phyloP scores from a whole-genome alignment of 2,888 invertebrate species.

The Schrankia costaestrigalis region DNA sequence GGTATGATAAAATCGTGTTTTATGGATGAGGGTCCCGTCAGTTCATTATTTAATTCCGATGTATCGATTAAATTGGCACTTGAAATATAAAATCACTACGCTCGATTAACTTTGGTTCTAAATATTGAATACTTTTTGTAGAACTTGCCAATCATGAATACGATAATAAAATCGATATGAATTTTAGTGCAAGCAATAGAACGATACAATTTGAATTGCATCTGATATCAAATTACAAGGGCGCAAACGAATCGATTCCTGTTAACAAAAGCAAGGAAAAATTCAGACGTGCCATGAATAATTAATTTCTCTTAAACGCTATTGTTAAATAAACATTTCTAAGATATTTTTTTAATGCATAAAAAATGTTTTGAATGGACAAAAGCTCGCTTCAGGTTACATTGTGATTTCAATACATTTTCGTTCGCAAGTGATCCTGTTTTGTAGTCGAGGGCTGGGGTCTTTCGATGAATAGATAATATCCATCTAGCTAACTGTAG shows the following conservation, averaged over 20 bases:
- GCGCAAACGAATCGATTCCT: constrained; percentile 44
- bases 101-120: constrained; percentile 25
- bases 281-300: constrained; percentile 67
- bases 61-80: constrained; percentile 66
- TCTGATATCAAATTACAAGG: constrained; percentile 32
- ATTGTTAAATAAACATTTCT: constrained; percentile 69
- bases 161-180: not conserved
- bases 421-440: constrained; percentile 72
- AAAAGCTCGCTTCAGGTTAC: constrained; percentile 68
- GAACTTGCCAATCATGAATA: constrained; percentile 2
- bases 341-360: constrained; percentile 42
- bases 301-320: constrained; percentile 67
- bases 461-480: constrained; percentile 72
- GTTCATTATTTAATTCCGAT: constrained; percentile 74
- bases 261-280: constrained; percentile 53
- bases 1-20: constrained; percentile 79
- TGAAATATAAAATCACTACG: constrained; percentile 34
- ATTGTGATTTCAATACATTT: constrained; percentile 78
- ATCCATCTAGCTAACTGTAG: constrained; percentile 66
- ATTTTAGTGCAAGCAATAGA: not conserved
- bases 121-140: constrained; percentile 12
- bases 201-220: constrained; percentile 34
- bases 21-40: constrained; percentile 65
- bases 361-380: constrained; percentile 64
- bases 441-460: constrained; percentile 58